These are phyloP conservation scores for Meandrina meandrites DNA, from an alignment of 92 coral and sea anemone species.

Conservation along the genomic window DNA sequence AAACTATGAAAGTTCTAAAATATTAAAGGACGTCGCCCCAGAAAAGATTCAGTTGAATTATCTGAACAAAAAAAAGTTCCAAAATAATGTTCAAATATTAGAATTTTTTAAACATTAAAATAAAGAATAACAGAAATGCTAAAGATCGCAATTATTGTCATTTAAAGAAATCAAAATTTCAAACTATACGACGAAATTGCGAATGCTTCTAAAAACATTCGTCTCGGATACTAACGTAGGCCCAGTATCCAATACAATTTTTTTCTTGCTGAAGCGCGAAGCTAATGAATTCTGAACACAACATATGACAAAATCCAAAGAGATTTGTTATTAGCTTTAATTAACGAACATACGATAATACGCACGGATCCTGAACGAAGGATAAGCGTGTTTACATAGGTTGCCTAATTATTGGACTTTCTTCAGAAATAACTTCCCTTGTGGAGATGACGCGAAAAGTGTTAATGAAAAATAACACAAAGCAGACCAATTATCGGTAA, in stretches of 20 bases:
- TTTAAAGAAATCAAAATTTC: neutral
- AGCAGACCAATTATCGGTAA: constrained; percentile 7
- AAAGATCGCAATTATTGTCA: neutral
- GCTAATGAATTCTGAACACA: neutral
- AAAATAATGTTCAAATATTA: neutral
- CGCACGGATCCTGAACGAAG: constrained; percentile 11
- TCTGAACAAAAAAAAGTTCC: neutral
- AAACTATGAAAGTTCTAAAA: neutral
- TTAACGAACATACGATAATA: neutral
- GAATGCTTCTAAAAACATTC: neutral
- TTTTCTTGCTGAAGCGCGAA: neutral
- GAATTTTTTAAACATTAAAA: neutral
- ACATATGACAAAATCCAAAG: neutral
- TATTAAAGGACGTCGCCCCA: constrained; percentile 1
- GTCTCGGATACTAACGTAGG: neutral
- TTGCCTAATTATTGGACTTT: constrained; percentile 12
- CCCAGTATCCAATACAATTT: neutral
- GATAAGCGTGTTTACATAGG: constrained; percentile 12
- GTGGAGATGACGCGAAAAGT: constrained; percentile 1
- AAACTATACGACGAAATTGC: neutral
- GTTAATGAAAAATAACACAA: constrained; percentile 36
- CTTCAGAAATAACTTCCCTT: neutral
- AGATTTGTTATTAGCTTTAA: constrained; percentile 3
- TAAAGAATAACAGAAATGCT: neutral
- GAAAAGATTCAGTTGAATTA: neutral